phyloP scores from a whole-genome alignment of 2,797 vertebrate species.

The Danio aesculapii region DNA sequence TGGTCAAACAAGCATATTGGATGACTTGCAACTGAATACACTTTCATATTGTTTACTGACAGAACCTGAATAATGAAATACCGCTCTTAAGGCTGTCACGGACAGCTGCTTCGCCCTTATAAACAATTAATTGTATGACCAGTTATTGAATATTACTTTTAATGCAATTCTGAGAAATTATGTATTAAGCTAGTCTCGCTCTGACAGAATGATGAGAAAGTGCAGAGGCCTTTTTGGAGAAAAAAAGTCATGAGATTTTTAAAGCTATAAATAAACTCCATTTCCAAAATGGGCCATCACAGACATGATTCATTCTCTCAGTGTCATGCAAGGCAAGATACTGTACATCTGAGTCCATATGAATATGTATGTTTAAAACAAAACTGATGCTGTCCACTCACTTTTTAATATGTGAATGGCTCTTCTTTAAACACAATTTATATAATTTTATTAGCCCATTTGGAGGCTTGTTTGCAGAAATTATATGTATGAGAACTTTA shows the following conservation, averaged over 20 bases:
- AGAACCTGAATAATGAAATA: constrained; percentile 73
- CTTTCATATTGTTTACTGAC: constrained; percentile 62
- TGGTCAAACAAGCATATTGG: not conserved
- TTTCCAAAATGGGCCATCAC: constrained; percentile 46
- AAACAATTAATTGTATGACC: constrained; percentile 78
- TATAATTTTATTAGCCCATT: not conserved
- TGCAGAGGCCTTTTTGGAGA: constrained; percentile 65
- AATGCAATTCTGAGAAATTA: constrained; percentile 69
- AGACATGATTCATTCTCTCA: constrained; percentile 33
- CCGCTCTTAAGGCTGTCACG: constrained; percentile 73
- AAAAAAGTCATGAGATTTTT: constrained; percentile 15
- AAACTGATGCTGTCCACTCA: not conserved
- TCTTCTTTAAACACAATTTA: not conserved
- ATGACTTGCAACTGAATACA: constrained; percentile 36
- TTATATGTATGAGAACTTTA: not conserved
- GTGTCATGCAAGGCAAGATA: constrained; percentile 5
- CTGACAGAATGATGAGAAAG: constrained; percentile 64
- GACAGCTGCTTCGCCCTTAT: constrained; percentile 68
- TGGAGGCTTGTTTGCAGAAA: not conserved
- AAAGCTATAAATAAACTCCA: constrained; percentile 55
- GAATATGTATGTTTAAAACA: constrained; percentile 5
- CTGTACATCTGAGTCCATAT: not conserved
- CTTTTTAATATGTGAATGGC: not conserved
- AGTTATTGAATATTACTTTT: constrained; percentile 72
- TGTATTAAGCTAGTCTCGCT: constrained; percentile 68